phyloP scores from a whole-genome alignment of 1,140 invertebrate species.

The Asbolus verrucosus region DNA sequence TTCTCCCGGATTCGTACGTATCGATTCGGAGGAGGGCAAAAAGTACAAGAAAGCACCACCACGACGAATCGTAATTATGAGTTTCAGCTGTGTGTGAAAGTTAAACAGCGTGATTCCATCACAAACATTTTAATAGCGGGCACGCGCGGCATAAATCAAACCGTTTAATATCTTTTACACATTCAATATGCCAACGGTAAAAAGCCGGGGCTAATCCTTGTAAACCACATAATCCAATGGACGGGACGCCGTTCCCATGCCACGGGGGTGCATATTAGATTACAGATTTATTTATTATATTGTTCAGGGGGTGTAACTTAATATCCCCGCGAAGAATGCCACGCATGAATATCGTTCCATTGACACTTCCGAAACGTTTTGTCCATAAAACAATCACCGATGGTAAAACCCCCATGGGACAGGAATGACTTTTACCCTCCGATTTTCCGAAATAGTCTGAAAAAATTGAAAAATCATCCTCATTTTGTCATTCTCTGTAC shows the following conservation, averaged over 20 bases:
- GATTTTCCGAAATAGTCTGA: too few relatives aligned
- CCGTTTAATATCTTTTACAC: conserved; percentile 63
- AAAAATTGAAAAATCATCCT: too few relatives aligned
- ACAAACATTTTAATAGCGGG: conserved; percentile 61
- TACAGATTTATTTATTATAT: conserved; percentile 62
- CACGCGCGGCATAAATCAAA: conserved; percentile 61
- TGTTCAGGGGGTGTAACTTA: conserved; percentile 61
- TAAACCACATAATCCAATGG: conserved; percentile 61
- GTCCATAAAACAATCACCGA: conserved; percentile 1
- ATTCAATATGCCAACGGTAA: conserved; percentile 61
- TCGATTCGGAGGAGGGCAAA: background rate
- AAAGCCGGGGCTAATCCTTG: conserved; percentile 61
- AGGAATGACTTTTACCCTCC: too few relatives aligned
- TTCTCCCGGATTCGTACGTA: background rate
- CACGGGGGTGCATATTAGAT: conserved; percentile 63
- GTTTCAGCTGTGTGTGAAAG: conserved; percentile 59
- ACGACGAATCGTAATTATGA: conserved; percentile 2
- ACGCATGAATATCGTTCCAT: conserved; percentile 62
- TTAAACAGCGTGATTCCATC: conserved; percentile 61
- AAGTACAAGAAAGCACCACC: background rate
- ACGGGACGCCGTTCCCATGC: conserved; percentile 51
- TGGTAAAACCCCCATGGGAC: background rate
- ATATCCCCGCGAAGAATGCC: conserved; percentile 61
- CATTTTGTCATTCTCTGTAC: too few relatives aligned
- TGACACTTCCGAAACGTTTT: conserved; percentile 34